Conservation (phyloP, 2,113 vertebrate species). For the Struthio camelus region DNA sequence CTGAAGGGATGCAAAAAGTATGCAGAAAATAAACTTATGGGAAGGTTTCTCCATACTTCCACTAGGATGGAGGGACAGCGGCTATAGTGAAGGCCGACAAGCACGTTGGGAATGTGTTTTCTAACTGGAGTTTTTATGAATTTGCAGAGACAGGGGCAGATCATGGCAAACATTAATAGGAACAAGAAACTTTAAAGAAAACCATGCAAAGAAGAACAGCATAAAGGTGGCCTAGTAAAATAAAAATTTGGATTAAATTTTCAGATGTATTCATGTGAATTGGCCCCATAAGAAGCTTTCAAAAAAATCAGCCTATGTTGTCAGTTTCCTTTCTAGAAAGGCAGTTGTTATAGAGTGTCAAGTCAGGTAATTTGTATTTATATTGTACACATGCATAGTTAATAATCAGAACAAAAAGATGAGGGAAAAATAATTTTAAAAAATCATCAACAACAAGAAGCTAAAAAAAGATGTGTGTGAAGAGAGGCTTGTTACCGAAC, state of each 20-base stretch:
- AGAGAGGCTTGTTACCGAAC: background rate
- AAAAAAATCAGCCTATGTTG: background rate
- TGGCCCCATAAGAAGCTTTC: background rate
- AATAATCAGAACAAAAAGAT: background rate
- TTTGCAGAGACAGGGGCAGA: background rate
- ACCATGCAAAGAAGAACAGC: background rate
- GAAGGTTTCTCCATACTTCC: background rate
- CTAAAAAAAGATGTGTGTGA: background rate
- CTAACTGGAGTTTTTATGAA: background rate
- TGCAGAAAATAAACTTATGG: background rate
- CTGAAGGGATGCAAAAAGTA: background rate
- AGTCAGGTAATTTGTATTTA: background rate
- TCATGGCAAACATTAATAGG: background rate
- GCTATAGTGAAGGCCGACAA: background rate
- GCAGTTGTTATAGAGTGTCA: background rate
- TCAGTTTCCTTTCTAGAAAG: background rate
- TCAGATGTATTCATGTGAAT: background rate
- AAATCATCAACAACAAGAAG: background rate
- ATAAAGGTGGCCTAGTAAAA: background rate
- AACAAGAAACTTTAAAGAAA: background rate
- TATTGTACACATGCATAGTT: background rate
- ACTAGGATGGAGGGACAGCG: background rate
- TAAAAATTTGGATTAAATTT: background rate
- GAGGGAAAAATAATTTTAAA: background rate
- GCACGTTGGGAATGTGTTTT: background rate